Percentiles rank a stretch among this genome's conserved stretches.
These are phyloP conservation scores for Diarsia rubi DNA, from an alignment of 2,888 invertebrate genomes.

Conservation along the genomic window DNA sequence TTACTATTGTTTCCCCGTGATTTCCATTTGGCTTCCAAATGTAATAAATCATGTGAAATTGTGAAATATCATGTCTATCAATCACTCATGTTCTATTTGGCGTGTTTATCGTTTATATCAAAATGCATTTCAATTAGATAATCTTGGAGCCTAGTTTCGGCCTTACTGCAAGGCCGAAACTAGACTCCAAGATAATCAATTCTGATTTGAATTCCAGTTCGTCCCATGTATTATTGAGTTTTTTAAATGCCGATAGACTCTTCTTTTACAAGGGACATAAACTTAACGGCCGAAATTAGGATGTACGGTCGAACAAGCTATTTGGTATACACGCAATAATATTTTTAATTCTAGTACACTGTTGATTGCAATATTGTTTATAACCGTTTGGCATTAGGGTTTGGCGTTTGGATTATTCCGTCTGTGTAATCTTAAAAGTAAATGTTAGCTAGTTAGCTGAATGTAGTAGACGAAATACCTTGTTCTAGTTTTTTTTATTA, in stretches of 20 bases:
- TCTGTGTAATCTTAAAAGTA: too few species aligned
- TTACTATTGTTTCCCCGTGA: background rate
- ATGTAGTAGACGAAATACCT: too few species aligned
- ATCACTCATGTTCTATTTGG: constrained; percentile 40
- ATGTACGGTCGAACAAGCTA: background rate
- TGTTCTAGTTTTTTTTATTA: too few species aligned
- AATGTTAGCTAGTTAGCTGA: too few species aligned
- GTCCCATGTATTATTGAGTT: background rate
- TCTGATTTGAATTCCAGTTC: background rate
- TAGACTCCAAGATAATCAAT: too few species aligned
- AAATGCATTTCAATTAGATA: constrained; percentile 25
- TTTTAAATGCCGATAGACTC: background rate
- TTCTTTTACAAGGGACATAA: too few species aligned
- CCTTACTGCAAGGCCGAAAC: background rate
- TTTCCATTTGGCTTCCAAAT: constrained; percentile 16
- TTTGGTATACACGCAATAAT: too few species aligned
- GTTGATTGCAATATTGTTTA: too few species aligned
- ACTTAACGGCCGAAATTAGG: background rate
- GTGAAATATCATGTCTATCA: background rate
- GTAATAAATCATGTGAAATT: constrained; percentile 9
- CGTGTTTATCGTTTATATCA: constrained; percentile 27
- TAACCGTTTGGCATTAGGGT: too few species aligned
- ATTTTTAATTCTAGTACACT: too few species aligned
- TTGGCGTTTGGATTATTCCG: too few species aligned
- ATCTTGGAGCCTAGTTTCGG: constrained; percentile 10